Base-by-base conservation (phyloP, 2,888 invertebrate genomes). In the Cetonia aurata region DNA sequence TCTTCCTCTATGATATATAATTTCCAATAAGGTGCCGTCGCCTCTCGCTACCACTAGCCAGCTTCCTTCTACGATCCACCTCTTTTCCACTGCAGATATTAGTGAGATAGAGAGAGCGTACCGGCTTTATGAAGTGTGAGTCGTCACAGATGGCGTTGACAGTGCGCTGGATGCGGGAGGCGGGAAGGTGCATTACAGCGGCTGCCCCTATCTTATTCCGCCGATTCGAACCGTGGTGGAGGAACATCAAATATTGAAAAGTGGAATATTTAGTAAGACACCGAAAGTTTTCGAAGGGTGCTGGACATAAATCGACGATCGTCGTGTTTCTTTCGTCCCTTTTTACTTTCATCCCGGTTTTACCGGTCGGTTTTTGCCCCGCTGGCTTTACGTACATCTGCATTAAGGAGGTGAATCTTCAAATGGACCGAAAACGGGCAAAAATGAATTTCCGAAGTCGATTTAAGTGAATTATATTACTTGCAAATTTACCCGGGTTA, bases 181-280 rank as follows among this genome's bases (percentile, higher is more conserved):
- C 71, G 69, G 69, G 42, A 56, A 46, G 33, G 67, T 66, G 66
- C 25, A 37, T 57, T 56, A 53, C n/a, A 41, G 31, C 42, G 37
- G 67, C 37, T 37, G 19, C 62, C 65, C 66, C 66, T 67, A 46
- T 55, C 66, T 62, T 62, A 62, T 62, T 48, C 62, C 48, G 25
- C 4, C 25, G 62, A 48, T 15, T 33, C 48, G 10, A 62, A 50
- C 33, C 62, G 17, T 12, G 70, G 15, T 48, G 62, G 48, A 65
- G 72, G 77, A 80, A 83, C 82, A 83, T 83, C 83, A 82, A 83
- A 83, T 84, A 83, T 83, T 81, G 83, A 81, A 62, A 80, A 79
- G 79, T 80, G 78, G 78, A 79, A 80, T 79, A 79, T 79, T 79
- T 79, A 77, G 78, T 77, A 76, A 77, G 78, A 79, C 76, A 79